Percentiles rank a stretch among this genome's conserved stretches.
Conservation (phyloP, 1,140 invertebrate species). For the Wiebesia pumilae region DNA sequence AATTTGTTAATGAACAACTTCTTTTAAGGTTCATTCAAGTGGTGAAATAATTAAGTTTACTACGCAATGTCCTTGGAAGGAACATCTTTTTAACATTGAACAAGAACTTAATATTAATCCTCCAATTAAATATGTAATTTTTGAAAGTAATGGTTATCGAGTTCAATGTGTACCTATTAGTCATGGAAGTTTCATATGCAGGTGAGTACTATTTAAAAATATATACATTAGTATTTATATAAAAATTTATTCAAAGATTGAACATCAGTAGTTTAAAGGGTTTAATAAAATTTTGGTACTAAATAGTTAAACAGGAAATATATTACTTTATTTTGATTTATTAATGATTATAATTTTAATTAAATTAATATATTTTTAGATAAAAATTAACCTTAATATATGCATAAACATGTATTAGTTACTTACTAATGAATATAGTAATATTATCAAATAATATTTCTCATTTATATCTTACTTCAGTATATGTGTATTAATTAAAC, state of each 20-base stretch:
- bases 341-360: no score
- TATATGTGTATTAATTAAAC: constrained; percentile 9
- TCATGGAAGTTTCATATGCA: constrained; percentile 84
- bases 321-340: no score
- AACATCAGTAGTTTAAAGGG: no score
- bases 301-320: no score
- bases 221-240: background rate
- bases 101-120: constrained; percentile 79
- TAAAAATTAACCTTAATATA: background rate
- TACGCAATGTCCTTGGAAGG: constrained; percentile 88
- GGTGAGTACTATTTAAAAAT: constrained; percentile 76
- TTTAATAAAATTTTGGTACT: no score
- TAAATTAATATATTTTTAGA: no score
- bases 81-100: constrained; percentile 90
- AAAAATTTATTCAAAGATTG: background rate
- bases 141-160: constrained; percentile 82
- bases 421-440: no score
- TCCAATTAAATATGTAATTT: constrained; percentile 87
- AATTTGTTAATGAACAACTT: background rate
- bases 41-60: constrained; percentile 88
- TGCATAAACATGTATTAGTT: no score
- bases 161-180: constrained; percentile 87
- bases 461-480: background rate
- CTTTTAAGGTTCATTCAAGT: constrained; percentile 76
- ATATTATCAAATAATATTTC: no score